phyloP scores from a whole-genome alignment of 2,797 vertebrate genomes.

The Falco naumanni region DNA sequence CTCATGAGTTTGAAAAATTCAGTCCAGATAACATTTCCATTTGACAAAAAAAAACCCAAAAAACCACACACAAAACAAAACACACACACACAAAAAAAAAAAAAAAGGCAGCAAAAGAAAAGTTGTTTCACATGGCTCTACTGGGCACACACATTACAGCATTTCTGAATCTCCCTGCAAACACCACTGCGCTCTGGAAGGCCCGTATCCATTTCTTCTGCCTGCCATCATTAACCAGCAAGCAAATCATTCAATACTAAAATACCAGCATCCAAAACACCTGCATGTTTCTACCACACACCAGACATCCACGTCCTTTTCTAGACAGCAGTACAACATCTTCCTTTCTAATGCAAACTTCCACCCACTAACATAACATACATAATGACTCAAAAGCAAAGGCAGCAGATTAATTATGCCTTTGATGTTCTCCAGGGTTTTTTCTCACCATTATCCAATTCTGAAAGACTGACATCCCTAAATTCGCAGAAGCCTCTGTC shows the following conservation, averaged over 20 bases:
- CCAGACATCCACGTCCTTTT: not conserved
- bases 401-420: not conserved
- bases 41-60: no score
- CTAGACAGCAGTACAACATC: slow-evolving; percentile 44
- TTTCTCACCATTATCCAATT: not conserved
- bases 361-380: not conserved
- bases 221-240: not conserved
- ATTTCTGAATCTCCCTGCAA: not conserved
- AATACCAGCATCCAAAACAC: slow-evolving; percentile 32
- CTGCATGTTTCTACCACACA: slow-evolving; percentile 24
- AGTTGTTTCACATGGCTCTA: not conserved
- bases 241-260: not conserved
- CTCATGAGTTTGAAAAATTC: slow-evolving; percentile 2
- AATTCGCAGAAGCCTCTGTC: not conserved
- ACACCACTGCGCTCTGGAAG: not conserved
- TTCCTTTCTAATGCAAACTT: slow-evolving; percentile 60
- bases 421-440: slow-evolving; percentile 23
- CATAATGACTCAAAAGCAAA: slow-evolving; percentile 42
- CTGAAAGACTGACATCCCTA: not conserved
- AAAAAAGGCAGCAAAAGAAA: no score
- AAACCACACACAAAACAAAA: no score
- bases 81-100: no score
- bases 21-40: not conserved
- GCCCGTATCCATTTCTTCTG: not conserved
- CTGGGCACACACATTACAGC: not conserved